Conservation (phyloP, 2,888 invertebrate genomes). For the Zygaena filipendulae region DNA sequence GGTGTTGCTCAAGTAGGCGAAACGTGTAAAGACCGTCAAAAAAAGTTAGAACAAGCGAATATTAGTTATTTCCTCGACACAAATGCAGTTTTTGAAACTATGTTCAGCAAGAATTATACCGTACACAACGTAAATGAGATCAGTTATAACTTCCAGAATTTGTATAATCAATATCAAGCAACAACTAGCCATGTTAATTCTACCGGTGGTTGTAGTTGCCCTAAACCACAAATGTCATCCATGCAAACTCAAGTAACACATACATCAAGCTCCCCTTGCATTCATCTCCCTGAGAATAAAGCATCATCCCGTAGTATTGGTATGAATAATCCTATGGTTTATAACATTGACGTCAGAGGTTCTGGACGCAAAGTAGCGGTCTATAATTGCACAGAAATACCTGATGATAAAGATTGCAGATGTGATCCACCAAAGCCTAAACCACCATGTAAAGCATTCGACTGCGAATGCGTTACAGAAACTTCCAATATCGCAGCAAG, state of each 20-base stretch:
- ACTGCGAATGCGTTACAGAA: constrained; percentile 47
- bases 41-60: constrained; percentile 25
- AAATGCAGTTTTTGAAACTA: too few species aligned
- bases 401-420: constrained; percentile 45
- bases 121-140: constrained; percentile 24
- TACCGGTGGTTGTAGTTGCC: constrained; percentile 23
- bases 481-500: constrained; percentile 30
- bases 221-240: constrained; percentile 11
- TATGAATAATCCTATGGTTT: constrained; percentile 22
- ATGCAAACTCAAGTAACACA: constrained; percentile 10
- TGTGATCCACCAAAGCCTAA: constrained; percentile 44
- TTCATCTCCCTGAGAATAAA: constrained; percentile 15
- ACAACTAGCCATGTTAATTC: constrained; percentile 11
- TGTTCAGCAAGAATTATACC: constrained; percentile 29
- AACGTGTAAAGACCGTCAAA: constrained; percentile 39
- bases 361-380: constrained; percentile 22
- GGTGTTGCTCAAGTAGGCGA: constrained; percentile 30
- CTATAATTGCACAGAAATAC: constrained; percentile 31
- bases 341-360: constrained; percentile 23
- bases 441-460: constrained; percentile 49
- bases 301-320: constrained; percentile 18
- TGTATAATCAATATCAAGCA: constrained; percentile 17
- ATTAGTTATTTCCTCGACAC: too few species aligned
- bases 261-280: constrained; percentile 15
- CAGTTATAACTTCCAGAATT: too few species aligned